phyloP scores from a whole-genome alignment of 2,888 invertebrate genomes.

The Tillus elongatus region DNA sequence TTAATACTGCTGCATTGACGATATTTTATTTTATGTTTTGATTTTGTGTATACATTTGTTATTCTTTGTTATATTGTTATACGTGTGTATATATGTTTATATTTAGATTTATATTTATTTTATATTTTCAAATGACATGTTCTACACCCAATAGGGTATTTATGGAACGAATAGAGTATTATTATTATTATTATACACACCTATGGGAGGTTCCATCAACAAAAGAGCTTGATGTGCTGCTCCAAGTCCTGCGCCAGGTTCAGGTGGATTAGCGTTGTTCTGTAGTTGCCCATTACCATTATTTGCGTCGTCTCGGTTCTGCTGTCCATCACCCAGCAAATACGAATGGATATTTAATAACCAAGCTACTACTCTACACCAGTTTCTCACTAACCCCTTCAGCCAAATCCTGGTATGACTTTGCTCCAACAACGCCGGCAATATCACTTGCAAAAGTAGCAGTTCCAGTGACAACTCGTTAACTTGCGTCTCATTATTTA shows the following conservation, averaged over 20 bases:
- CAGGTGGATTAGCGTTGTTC: conserved; percentile 24
- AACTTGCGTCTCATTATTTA: conserved; percentile 74
- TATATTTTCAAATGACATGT: too few species aligned
- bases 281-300: conserved; percentile 13
- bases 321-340: conserved; percentile 54
- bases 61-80: too few species aligned
- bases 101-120: too few species aligned
- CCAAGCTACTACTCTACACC: conserved; percentile 82
- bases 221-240: conserved; percentile 85
- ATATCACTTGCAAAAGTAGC: conserved; percentile 81
- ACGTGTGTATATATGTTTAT: too few species aligned
- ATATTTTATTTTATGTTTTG: too few species aligned
- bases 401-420: conserved; percentile 92
- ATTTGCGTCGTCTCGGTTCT: conserved; percentile 33
- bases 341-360: conserved; percentile 82
- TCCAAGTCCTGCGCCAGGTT: conserved; percentile 48
- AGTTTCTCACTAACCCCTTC: conserved; percentile 76
- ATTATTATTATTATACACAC: conserved; percentile 27
- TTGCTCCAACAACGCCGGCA: conserved; percentile 93
- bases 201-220: conserved; percentile 60
- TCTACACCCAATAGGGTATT: too few species aligned
- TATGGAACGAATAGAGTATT: too few species aligned
- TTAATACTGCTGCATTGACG: too few species aligned
- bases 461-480: conserved; percentile 92
- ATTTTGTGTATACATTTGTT: too few species aligned